A percentile compares a stretch with the other conserved stretches of the same genome.
These are phyloP conservation scores for Frankliniella intonsa DNA, from an alignment of 2,888 invertebrate species.

Conservation along the genomic window DNA sequence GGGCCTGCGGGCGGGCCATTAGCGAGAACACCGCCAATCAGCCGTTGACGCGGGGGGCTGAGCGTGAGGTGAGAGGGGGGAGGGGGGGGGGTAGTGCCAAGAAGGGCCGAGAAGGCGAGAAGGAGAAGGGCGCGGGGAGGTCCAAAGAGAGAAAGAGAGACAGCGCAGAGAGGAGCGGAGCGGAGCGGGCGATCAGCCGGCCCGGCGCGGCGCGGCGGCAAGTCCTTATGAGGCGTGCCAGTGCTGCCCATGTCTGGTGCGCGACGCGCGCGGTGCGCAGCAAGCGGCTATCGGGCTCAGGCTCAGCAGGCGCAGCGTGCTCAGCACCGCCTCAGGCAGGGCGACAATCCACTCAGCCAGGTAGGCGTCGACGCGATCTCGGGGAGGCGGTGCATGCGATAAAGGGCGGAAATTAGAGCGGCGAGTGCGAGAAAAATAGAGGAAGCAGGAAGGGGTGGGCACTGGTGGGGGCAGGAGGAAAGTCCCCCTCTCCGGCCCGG, in stretches of 20 bases:
- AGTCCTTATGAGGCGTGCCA: slow-evolving; percentile 36
- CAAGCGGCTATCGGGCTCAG: not conserved
- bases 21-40: not conserved
- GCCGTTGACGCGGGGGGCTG: not conserved
- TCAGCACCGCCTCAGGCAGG: no score
- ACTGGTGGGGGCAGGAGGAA: not conserved
- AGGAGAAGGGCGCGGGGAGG: not conserved
- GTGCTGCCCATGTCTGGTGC: slow-evolving; percentile 35
- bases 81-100: not conserved
- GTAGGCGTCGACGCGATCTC: not conserved
- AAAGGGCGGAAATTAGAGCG: not conserved
- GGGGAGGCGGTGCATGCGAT: not conserved
- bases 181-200: slow-evolving; percentile 37
- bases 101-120: not conserved
- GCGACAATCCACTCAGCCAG: not conserved
- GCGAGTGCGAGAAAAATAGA: not conserved
- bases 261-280: slow-evolving; percentile 32
- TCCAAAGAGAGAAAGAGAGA: not conserved
- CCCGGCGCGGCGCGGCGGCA: not conserved
- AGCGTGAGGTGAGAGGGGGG: not conserved
- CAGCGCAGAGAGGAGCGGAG: not conserved
- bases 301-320: no score
- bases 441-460: no score
- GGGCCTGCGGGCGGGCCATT: not conserved
- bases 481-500: not conserved